Base-by-base conservation (phyloP, 2,113 vertebrate genomes). In the Cathartes aura region DNA sequence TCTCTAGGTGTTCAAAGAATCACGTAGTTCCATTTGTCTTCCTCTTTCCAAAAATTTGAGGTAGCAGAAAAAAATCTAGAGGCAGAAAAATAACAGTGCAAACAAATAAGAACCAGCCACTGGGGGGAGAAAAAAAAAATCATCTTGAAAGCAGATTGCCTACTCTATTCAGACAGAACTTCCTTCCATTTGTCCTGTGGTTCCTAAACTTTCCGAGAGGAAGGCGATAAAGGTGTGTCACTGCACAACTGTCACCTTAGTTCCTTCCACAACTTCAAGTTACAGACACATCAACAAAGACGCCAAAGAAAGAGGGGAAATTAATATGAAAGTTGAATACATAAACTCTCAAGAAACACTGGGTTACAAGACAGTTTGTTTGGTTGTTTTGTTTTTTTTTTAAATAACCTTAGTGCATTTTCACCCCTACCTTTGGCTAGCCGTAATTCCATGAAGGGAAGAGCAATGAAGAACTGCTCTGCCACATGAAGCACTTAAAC, bases 51-150 rank as follows among this genome's bases (percentile, higher is more conserved):
- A 82, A 74, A 71, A 47, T 7, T 0, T 90, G 93, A 97, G 92
- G 92, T 87, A 97, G 95, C 55, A 91, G 67, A 29, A 79, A 73
- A 78, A 85, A 92, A 91, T 82, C 97, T 96, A 55, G 18, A 66
- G 15, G 40, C 27, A 75, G 43, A 91, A 95, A 91, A 88, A 83
- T 2, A 75, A 86, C 30, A 95, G 24, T 23, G 27, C 16, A 85
- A 87, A 82, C 32, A 74, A 87, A 3, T 83, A 81, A 87, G 67
- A 86, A 81, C 8, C 11, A 91, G 14, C 7, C 26, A 55, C 3
- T 36, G 6, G 11, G 14, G 5, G 9, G 6, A 11, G 26, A 18
- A 12, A 2, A 34, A 52, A 48, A 22, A 24, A 27, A 47, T 38
- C 5, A 36, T 16, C 7, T 27, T 58, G 34, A 92, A 60, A 89